Conservation (phyloP, 2,888 invertebrate species). For the Philonicus albiceps region DNA sequence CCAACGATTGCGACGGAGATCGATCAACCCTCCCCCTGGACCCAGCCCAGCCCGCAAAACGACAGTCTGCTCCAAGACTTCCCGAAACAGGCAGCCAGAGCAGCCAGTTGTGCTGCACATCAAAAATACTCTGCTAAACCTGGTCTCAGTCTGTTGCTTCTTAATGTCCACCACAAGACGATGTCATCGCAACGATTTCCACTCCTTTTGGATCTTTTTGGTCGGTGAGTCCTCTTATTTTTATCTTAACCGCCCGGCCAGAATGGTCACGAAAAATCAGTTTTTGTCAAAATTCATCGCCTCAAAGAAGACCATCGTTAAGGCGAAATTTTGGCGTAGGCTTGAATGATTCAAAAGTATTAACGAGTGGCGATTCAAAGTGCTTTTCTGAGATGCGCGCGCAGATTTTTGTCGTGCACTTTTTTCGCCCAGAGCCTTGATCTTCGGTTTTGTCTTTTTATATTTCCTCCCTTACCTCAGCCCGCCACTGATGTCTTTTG, state of each 20-base stretch:
- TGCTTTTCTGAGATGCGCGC: conserved; percentile 7
- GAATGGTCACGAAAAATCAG: conserved; percentile 40
- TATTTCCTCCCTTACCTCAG: background rate
- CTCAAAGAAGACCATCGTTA: conserved; percentile 36
- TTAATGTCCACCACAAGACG: conserved; percentile 40
- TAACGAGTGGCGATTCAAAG: conserved; percentile 35
- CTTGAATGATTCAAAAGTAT: conserved; percentile 39
- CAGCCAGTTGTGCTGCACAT: conserved; percentile 8
- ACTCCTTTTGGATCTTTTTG: conserved; percentile 15
- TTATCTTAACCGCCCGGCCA: conserved; percentile 27
- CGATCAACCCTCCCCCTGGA: background rate
- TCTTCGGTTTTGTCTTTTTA: background rate
- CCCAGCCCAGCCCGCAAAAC: background rate
- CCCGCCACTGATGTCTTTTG: background rate
- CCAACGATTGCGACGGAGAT: background rate
- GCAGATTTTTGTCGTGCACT: background rate
- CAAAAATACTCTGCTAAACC: background rate
- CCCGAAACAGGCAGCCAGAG: background rate
- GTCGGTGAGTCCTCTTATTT: background rate
- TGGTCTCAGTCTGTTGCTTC: conserved; percentile 23
- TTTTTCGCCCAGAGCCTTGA: background rate
- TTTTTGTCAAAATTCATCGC: conserved; percentile 40
- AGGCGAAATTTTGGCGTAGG: conserved; percentile 38
- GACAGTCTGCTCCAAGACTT: background rate
- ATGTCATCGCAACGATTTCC: conserved; percentile 13